phyloP scores from a whole-genome alignment of 2,888 invertebrate species.

The Branchipolynoe longqiensis region DNA sequence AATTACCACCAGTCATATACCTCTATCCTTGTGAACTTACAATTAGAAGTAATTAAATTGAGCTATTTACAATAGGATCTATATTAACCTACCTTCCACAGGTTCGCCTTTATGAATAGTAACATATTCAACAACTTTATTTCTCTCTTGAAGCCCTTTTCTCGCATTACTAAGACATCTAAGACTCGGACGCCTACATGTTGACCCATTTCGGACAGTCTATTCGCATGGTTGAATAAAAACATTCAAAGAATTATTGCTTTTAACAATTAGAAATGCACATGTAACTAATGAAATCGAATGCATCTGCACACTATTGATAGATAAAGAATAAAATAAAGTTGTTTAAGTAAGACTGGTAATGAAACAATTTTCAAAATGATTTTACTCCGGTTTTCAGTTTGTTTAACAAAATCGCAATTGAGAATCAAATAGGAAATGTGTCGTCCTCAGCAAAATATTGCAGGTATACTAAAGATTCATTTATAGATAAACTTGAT shows the following conservation, averaged over 20 bases:
- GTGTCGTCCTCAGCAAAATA: no score
- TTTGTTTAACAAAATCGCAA: no score
- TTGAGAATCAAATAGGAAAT: no score
- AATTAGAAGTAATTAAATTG: background rate
- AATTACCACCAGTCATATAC: no score
- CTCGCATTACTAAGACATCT: slow-evolving; percentile 95
- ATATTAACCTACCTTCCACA: slow-evolving; percentile 92
- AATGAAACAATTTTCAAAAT: background rate
- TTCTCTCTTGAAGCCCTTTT: slow-evolving; percentile 96
- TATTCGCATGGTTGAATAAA: slow-evolving; percentile 82
- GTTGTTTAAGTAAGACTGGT: background rate
- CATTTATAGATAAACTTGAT: no score
- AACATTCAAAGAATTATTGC: background rate
- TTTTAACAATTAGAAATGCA: background rate
- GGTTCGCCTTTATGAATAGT: slow-evolving; percentile 95
- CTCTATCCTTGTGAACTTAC: no score
- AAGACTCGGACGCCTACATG: slow-evolving; percentile 96
- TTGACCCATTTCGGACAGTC: slow-evolving; percentile 95
- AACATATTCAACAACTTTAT: slow-evolving; percentile 96
- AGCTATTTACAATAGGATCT: background rate
- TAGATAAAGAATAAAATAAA: no score
- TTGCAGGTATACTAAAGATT: no score
- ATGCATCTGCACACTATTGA: background rate
- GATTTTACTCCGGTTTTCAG: background rate
- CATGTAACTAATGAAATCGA: background rate